Evolutionary conservation across 1,140 invertebrate species (phyloP).

Genomic region (Oncopodura yosiiana): DNA sequence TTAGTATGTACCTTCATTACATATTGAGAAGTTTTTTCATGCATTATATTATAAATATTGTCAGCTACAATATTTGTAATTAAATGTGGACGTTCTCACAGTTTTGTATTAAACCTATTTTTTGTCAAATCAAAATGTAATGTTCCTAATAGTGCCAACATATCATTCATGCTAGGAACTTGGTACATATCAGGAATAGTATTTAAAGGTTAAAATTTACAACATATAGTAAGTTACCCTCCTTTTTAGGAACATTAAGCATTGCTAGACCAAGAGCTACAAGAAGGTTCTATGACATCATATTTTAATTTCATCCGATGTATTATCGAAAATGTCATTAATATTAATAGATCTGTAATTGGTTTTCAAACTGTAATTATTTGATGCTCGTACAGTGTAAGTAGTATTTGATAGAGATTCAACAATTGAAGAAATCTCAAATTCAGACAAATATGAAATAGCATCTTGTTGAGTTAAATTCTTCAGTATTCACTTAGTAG

Average conservation of each 20-base stretch:
- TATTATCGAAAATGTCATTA: constrained; percentile 11
- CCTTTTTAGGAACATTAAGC: constrained; percentile 42
- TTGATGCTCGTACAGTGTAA: constrained; percentile 1
- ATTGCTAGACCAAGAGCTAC: constrained; percentile 42
- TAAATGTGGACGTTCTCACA: too few relatives aligned
- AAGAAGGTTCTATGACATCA: constrained; percentile 35
- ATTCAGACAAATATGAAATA: not conserved
- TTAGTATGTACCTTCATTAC: too few relatives aligned
- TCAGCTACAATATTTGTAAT: too few relatives aligned
- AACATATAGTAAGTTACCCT: constrained; percentile 39
- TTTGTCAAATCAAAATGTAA: constrained; percentile 39
- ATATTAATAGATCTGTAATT: not conserved
- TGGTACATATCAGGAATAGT: constrained; percentile 42
- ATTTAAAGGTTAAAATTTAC: constrained; percentile 43
- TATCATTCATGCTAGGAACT: constrained; percentile 32
- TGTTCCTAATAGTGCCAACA: constrained; percentile 19
- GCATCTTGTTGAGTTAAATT: too few relatives aligned
- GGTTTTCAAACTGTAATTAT: constrained; percentile 12
- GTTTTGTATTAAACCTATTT: too few relatives aligned
- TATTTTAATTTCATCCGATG: constrained; percentile 24
- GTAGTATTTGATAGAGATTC: not conserved
- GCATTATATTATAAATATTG: too few relatives aligned
- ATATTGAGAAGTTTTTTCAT: too few relatives aligned
- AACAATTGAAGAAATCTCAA: not conserved
- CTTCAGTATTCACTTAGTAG: too few relatives aligned